These are phyloP conservation scores for Ondatra zibethicus DNA, from an alignment of 2,113 vertebrate species.

Conservation along the genomic window DNA sequence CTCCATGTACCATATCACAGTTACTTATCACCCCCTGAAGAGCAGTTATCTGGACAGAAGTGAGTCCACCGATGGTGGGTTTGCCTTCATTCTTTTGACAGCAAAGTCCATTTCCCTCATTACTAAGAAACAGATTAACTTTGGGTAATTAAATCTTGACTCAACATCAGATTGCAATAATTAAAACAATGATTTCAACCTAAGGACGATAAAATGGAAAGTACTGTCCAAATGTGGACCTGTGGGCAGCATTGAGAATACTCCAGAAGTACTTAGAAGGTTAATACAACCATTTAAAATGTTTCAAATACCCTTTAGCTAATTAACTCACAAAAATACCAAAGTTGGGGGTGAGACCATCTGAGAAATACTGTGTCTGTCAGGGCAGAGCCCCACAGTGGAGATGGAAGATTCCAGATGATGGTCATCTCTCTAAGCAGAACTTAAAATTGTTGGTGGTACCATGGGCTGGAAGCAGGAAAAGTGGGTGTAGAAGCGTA, in stretches of 20 bases:
- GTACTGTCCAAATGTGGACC: background rate
- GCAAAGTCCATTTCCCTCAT: conserved; percentile 7
- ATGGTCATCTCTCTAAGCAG: background rate
- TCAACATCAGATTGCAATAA: conserved; percentile 27
- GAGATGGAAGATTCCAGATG: background rate
- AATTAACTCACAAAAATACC: background rate
- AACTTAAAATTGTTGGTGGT: background rate
- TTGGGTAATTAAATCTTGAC: conserved; percentile 44
- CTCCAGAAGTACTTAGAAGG: too few relatives aligned
- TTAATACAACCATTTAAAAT: background rate
- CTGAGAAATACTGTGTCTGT: background rate
- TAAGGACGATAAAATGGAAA: background rate
- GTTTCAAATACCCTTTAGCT: background rate
- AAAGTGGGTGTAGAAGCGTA: rapidly evolving
- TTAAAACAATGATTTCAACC: conserved; percentile 18
- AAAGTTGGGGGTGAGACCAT: background rate
- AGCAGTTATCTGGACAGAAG: background rate
- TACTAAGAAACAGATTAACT: conserved; percentile 27
- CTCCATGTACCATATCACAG: background rate
- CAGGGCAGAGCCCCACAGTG: rapidly evolving
- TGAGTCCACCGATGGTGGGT: background rate
- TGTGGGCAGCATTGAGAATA: background rate
- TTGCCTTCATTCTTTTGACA: background rate
- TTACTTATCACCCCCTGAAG: background rate
- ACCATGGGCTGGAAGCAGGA: rapidly evolving